Evolutionary conservation across 2,113 vertebrate genomes (phyloP).

Genomic region (Suricata suricatta): DNA sequence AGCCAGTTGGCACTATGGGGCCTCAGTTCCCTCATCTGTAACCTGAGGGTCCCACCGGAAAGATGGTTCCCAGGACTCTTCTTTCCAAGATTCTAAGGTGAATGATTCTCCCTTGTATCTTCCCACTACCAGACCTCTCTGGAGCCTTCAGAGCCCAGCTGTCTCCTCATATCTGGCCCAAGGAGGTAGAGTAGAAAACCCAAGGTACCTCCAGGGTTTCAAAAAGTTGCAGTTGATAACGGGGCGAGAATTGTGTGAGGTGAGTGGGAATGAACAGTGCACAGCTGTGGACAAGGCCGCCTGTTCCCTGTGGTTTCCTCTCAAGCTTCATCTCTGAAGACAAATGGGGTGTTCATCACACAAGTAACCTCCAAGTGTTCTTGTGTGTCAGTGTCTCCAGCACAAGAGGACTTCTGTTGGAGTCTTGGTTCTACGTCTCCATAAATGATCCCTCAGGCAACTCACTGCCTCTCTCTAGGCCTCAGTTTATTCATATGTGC

Average conservation of each 20-base stretch:
- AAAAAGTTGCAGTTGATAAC: not conserved
- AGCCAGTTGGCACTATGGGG: not conserved
- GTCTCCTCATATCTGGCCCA: not conserved
- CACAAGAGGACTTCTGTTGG: not conserved
- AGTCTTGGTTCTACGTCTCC: not conserved
- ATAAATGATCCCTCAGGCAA: not conserved
- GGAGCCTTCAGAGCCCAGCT: not conserved
- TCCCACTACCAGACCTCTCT: not conserved
- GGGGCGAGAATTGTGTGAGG: not conserved
- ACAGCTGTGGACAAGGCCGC: not conserved
- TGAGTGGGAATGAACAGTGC: not conserved
- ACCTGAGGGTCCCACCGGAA: not conserved
- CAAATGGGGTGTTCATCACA: not conserved
- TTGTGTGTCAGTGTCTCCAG: not conserved
- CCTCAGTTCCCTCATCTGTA: not conserved
- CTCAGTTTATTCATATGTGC: not conserved
- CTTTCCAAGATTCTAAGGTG: not conserved
- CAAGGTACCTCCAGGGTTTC: not conserved
- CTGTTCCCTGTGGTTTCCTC: not conserved
- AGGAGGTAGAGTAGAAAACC: not conserved
- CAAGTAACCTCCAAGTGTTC: not conserved
- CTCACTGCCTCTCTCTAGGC: not conserved
- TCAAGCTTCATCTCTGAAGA: not conserved
- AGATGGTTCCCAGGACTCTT: not conserved
- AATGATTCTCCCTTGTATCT: not conserved